A percentile compares a stretch with the other conserved stretches of the same genome.
These are phyloP conservation scores for Resseliella maxima DNA, from an alignment of 2,888 invertebrate species.

Conservation along the genomic window DNA sequence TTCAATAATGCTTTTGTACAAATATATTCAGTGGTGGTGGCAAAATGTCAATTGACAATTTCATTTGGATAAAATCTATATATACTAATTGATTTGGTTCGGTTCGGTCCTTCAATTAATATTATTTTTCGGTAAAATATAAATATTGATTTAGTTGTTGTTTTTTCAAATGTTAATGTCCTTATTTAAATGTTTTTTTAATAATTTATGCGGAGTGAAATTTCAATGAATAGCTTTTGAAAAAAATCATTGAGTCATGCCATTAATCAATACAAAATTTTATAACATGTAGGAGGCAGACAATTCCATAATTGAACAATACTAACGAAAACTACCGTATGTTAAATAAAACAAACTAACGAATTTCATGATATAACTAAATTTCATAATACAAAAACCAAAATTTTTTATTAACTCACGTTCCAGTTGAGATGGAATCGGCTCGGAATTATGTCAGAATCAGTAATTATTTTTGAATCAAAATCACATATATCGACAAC, in stretches of 20 bases:
- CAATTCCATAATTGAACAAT: not conserved
- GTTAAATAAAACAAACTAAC: not conserved
- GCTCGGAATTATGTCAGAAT: not conserved
- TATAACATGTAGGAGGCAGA: not conserved
- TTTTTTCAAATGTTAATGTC: no score
- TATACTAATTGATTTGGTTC: not conserved
- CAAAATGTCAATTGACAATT: not conserved
- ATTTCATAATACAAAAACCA: not conserved
- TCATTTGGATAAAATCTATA: not conserved
- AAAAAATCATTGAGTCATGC: not conserved
- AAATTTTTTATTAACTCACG: not conserved
- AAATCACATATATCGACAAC: not conserved
- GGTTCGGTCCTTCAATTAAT: not conserved
- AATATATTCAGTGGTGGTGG: not conserved
- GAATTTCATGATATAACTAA: no score
- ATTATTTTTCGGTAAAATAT: not conserved
- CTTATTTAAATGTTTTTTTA: no score
- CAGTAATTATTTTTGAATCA: not conserved
- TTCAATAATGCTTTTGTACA: not conserved
- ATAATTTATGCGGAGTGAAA: no score
- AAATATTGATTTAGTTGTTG: not conserved
- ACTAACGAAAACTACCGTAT: not conserved
- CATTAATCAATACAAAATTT: not conserved
- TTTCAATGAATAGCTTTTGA: no score
- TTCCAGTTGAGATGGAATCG: not conserved